phyloP scores from a whole-genome alignment of 2,797 vertebrate species.

The Hephaestus fuliginosus region DNA sequence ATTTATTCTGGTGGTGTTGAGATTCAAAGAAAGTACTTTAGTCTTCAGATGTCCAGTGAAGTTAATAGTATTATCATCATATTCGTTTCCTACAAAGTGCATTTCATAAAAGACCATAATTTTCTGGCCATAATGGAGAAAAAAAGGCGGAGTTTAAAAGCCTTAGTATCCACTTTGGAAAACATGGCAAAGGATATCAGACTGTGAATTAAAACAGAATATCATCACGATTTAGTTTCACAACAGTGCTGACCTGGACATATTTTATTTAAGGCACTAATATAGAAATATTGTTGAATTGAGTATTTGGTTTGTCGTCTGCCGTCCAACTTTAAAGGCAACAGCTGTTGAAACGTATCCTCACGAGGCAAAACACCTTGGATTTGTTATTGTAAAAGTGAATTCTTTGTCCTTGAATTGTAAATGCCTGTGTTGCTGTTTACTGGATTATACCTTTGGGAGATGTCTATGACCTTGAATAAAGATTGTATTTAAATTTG shows the following conservation, averaged over 20 bases:
- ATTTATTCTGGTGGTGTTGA: constrained; percentile 43
- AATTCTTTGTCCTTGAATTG: constrained; percentile 83
- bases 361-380: constrained; percentile 62
- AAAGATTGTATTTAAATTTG: constrained; percentile 84
- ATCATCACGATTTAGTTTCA: constrained; percentile 29
- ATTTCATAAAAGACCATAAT: constrained; percentile 18
- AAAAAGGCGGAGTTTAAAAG: not conserved
- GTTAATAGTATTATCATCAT: constrained; percentile 34
- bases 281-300: constrained; percentile 38
- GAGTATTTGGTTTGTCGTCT: constrained; percentile 53
- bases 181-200: constrained; percentile 26
- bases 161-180: not conserved
- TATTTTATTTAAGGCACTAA: constrained; percentile 36
- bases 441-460: constrained; percentile 80
- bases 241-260: constrained; percentile 6
- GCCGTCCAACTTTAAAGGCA: constrained; percentile 46
- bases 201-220: constrained; percentile 53
- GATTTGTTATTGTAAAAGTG: constrained; percentile 82
- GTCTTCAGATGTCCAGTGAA: constrained; percentile 45
- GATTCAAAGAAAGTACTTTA: constrained; percentile 31
- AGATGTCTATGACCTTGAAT: constrained; percentile 81
- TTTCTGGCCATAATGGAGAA: not conserved
- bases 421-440: constrained; percentile 85
- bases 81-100: constrained; percentile 18
- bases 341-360: constrained; percentile 58